These are phyloP conservation scores for Bothrops jararaca DNA, from an alignment of 2,113 vertebrate species.

Conservation along the genomic window DNA sequence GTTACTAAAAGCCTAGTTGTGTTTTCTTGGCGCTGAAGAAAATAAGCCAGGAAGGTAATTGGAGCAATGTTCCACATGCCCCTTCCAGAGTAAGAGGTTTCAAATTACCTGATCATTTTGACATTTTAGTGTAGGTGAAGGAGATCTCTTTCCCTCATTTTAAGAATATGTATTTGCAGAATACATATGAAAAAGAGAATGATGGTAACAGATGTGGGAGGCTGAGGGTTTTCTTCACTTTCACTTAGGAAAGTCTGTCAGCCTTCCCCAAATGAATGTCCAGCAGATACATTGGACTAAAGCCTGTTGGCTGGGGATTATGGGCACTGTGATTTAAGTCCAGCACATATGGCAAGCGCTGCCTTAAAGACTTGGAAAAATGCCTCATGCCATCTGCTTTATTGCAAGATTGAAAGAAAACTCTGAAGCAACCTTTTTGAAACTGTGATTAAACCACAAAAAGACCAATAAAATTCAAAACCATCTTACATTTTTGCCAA, in stretches of 20 bases:
- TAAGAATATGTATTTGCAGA: slow-evolving; percentile 1
- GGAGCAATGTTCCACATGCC: slow-evolving; percentile 21
- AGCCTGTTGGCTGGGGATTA: background rate
- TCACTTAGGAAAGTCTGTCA: background rate
- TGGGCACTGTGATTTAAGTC: background rate
- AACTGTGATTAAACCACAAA: background rate
- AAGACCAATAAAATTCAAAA: background rate
- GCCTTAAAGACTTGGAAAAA: background rate
- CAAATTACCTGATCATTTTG: background rate
- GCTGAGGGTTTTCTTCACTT: background rate
- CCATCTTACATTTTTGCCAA: background rate
- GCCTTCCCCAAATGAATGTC: background rate
- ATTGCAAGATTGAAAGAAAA: background rate
- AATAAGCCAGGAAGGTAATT: slow-evolving; percentile 39
- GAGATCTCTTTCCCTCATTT: background rate
- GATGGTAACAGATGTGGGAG: background rate
- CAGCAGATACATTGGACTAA: background rate
- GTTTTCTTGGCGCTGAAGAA: slow-evolving; percentile 34
- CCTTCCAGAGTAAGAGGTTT: background rate
- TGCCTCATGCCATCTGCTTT: background rate
- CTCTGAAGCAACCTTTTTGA: background rate
- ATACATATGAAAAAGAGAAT: background rate
- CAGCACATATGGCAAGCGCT: background rate
- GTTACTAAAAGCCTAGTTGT: slow-evolving; percentile 29
- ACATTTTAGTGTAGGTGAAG: background rate